Evolutionary conservation across 1,140 invertebrate genomes (phyloP), one percentile per base, ranked within the genome.

Genomic region (Lethrus apterus): DNA sequence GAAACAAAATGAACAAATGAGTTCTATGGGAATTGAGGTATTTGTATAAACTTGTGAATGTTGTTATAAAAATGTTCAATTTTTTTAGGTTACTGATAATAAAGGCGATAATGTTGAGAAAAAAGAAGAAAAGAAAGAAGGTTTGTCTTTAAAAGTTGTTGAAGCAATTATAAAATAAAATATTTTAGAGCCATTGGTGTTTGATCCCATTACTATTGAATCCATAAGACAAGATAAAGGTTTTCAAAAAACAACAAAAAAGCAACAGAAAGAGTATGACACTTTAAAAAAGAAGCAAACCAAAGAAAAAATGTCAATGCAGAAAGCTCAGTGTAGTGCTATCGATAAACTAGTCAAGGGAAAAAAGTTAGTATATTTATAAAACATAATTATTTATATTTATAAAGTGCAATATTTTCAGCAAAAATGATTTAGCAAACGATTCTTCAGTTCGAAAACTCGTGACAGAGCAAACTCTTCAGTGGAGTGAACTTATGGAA

Each of bases 251-350:
- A 81, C 90, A n/a, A 79, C 86, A 24, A 89, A 93, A 59, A 98
- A 98, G 63, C 93, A 98, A 56, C 84, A 90, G 65, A 98, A 98
- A 63, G 95, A 99, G 58, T 62, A 94, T 46, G 95, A 99, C 51
- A 73, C 84, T 7, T 71, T 98, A 66, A 86, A 83, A 62, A 97
- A 97, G 63, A 83, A 86, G 47, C 94, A 99, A 54, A 78, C 85
- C 48, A 99, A 99, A 65, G 94, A 98, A 70, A 84, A 90, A 63
- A 74, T 86, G 51, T 67, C 79, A 11, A 80, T 98, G 60, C 94
- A 98, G 68, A 96, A 97, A 66, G 79, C 84, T 17, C 96, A 99
- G 63, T 94, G 93, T 69, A 75, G 81, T n/a, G 84, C 90, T 17
- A 87, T 98, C 40, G 94, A 98, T 66, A 96, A 96, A 68, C 73